A percentile compares a stretch with the other conserved stretches of the same genome.
These are phyloP conservation scores for Girardinus metallicus DNA, from an alignment of 2,797 vertebrate species.

Conservation along the genomic window DNA sequence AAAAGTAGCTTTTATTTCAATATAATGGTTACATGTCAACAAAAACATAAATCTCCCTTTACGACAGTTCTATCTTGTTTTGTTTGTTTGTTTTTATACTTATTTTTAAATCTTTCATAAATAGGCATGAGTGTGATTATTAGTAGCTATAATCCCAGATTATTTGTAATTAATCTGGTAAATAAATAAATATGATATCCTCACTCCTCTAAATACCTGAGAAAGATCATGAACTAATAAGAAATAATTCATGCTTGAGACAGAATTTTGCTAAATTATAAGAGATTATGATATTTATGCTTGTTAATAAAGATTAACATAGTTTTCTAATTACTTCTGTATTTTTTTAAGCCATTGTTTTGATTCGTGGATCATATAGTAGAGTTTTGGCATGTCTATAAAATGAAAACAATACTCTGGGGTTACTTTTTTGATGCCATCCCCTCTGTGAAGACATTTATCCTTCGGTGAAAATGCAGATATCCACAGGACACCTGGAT, in stretches of 20 bases:
- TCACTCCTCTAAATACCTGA: neutral
- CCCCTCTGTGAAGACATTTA: slow-evolving; percentile 43
- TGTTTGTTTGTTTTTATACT: neutral
- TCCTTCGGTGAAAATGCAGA: slow-evolving; percentile 41
- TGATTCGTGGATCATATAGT: neutral
- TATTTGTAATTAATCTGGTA: neutral
- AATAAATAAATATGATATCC: neutral
- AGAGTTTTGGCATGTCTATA: slow-evolving; percentile 47
- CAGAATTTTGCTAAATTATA: neutral
- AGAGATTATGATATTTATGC: neutral
- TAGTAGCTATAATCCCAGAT: neutral
- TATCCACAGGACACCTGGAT: slow-evolving; percentile 41
- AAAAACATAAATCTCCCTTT: neutral
- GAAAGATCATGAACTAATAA: neutral
- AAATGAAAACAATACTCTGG: slow-evolving; percentile 42
- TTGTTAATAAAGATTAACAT: neutral
- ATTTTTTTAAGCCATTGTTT: neutral
- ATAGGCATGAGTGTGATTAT: neutral
- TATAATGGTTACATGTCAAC: neutral
- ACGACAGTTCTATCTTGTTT: neutral
- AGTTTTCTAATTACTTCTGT: neutral
- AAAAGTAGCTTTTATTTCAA: neutral
- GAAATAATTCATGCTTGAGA: neutral
- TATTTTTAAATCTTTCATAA: neutral
- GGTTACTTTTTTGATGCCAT: slow-evolving; percentile 48